Base-by-base conservation (phyloP, 2,888 invertebrate species). In the Cheilosia vulpina region DNA sequence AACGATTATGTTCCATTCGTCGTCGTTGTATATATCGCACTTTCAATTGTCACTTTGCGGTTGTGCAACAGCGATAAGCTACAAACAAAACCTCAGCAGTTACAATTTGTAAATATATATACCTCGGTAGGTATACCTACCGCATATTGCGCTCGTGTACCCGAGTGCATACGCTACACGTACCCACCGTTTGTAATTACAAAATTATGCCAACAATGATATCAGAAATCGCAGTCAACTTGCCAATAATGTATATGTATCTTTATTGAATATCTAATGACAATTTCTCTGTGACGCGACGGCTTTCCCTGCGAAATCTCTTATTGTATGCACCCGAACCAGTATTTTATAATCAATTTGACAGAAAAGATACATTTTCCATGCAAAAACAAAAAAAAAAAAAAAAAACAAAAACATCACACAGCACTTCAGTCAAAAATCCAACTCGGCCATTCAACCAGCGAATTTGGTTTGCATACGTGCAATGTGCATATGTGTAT, bases 31-130 rank as follows among this genome's bases (percentile, higher is more conserved):
- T 73, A 55, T 73, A 65, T 82, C 79, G 68, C 62, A 84, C 73
- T 79, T 84, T 84, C 83, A 75, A 75, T 84, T 80, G 80, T 80
- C 84, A 80, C 75, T 80, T 75, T 84, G 84, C 65, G 84, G 84
- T 80, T 84, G 80, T 80, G 84, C 80, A 84, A 84, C 65, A 50
- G 65, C 43, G 84, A 84, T 84, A 84, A 84, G 84, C 84, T 66
- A 19, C 41, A 47, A 47, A 45, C 62, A 75, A 75, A 84, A 84
- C 84, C 80, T 69, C 80, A 84, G 47, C 31, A 62, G 57, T 83
- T 69, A 76, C 68, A 73, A 62, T 58, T 15, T 55, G 11, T 34
- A 13, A 13, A 55, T 38, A 9, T 17, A 3, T n/a, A 53, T 45
- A 17, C 0, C 2, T 27, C 4, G 27, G 27, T 27, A 27, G 27